A percentile compares a stretch with the other conserved stretches of the same genome.
phyloP scores from a whole-genome alignment of 2,113 vertebrate species.

The Oryzias celebensis region DNA sequence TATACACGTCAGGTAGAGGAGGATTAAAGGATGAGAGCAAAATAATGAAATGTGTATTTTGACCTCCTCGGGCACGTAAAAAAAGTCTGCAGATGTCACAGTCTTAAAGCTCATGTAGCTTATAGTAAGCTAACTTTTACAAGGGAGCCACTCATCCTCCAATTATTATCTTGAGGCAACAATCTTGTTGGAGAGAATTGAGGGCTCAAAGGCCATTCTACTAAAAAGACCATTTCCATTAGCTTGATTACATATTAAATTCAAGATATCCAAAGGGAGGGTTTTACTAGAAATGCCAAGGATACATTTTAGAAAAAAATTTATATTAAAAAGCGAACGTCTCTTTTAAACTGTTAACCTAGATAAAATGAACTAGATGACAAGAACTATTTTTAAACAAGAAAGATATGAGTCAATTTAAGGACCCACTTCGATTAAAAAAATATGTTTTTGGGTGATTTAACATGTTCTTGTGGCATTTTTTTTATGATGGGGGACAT shows the following conservation, averaged over 20 bases:
- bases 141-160: conserved; percentile 37
- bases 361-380: too few relatives aligned
- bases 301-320: neutral
- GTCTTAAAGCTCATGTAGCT: conserved; percentile 39
- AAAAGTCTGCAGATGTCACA: conserved; percentile 20
- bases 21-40: conserved; percentile 71
- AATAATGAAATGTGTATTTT: conserved; percentile 70
- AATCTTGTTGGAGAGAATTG: conserved; percentile 19
- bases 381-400: too few relatives aligned
- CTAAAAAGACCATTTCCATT: conserved; percentile 42
- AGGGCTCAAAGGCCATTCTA: conserved; percentile 29
- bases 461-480: too few relatives aligned
- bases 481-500: too few relatives aligned
- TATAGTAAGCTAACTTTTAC: conserved; percentile 49
- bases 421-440: too few relatives aligned
- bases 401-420: too few relatives aligned
- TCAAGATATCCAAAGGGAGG: conserved; percentile 10
- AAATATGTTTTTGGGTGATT: too few relatives aligned
- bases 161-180: conserved; percentile 35
- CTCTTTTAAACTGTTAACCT: neutral
- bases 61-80: conserved; percentile 58
- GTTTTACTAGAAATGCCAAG: conserved; percentile 19
- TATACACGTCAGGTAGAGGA: conserved; percentile 44
- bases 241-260: conserved; percentile 45
- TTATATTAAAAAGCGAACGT: neutral